phyloP scores from a whole-genome alignment of 2,113 vertebrate species.

The Eulemur rufifrons region DNA sequence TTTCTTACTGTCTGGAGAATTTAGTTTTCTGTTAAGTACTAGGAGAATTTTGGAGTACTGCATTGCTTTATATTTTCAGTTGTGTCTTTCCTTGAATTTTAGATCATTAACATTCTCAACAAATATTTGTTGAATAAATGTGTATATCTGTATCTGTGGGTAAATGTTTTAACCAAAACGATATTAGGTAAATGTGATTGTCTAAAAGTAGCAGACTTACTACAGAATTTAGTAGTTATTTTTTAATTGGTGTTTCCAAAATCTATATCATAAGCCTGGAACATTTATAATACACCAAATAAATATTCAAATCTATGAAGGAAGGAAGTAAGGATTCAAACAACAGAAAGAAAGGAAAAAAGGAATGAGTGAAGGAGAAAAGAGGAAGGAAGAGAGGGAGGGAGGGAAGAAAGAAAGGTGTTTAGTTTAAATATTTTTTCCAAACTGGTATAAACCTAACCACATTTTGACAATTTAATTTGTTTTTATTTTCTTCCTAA shows the following conservation, averaged over 20 bases:
- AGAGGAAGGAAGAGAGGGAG: not conserved
- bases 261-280: not conserved
- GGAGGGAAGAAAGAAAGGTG: not conserved
- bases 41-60: not conserved
- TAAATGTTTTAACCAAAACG: not conserved
- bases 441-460: not conserved
- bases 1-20: not conserved
- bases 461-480: not conserved
- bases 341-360: not conserved
- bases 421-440: not conserved
- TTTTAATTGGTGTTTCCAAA: not conserved
- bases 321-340: not conserved
- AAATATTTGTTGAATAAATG: not conserved
- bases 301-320: not conserved
- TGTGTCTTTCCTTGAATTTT: not conserved
- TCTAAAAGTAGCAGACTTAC: not conserved
- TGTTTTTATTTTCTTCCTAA: not conserved
- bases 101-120: not conserved
- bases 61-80: not conserved
- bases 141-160: not conserved
- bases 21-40: constrained; percentile 13
- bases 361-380: too few relatives aligned
- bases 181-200: not conserved
- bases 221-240: not conserved
- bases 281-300: not conserved